Conservation (phyloP, 1,140 invertebrate species). For the Homalodisca vitripennis region DNA sequence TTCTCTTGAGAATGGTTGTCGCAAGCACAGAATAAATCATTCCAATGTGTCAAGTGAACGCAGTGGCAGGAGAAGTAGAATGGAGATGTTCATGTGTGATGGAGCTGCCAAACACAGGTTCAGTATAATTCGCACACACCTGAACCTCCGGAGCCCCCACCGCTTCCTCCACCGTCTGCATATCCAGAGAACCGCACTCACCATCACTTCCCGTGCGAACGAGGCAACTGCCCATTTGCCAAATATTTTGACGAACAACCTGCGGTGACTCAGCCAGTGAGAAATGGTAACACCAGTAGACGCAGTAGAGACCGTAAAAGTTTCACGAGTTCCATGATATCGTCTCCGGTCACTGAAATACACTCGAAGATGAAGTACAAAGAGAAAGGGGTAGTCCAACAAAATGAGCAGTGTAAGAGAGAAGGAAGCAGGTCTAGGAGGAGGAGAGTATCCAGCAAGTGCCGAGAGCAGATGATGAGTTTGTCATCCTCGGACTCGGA, state of each 20-base stretch:
- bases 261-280: background rate
- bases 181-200: background rate
- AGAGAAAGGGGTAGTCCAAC: background rate
- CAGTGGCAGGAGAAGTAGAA: slow-evolving; percentile 10
- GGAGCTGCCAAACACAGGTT: background rate
- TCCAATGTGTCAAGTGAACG: background rate
- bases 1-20: too few relatives aligned
- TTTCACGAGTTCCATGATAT: too few relatives aligned
- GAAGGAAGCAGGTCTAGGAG: background rate
- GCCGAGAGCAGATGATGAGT: slow-evolving; percentile 2
- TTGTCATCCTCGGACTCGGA: slow-evolving; percentile 3
- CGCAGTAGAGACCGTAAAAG: background rate
- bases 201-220: background rate
- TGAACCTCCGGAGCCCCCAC: background rate
- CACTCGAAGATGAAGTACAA: too few relatives aligned
- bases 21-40: background rate
- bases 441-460: background rate
- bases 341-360: too few relatives aligned
- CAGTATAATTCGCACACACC: background rate
- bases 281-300: background rate
- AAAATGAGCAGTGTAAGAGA: background rate
- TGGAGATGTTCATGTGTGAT: slow-evolving; percentile 3
- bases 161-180: background rate
- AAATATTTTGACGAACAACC: background rate
- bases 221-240: slow-evolving; percentile 7